These are phyloP conservation scores for Brachyistius frenatus DNA, from an alignment of 2,113 vertebrate genomes.

Conservation along the genomic window DNA sequence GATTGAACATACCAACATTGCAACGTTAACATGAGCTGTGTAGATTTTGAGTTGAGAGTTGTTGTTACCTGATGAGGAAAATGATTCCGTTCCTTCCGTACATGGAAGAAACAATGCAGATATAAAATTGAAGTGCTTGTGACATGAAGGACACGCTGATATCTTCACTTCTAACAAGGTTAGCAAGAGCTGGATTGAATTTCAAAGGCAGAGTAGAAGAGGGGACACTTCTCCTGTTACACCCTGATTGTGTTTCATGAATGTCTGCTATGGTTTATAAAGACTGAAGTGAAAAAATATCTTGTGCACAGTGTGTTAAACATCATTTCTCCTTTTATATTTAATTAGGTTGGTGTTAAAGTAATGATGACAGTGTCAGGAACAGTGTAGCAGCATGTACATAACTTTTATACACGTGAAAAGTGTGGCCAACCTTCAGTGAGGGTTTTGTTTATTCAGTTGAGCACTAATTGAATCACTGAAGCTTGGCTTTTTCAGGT, in stretches of 20 bases:
- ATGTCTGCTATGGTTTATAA: not conserved
- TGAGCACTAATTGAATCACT: slow-evolving; percentile 55
- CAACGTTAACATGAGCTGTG: not conserved
- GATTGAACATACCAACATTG: not conserved
- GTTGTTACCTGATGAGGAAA: not conserved
- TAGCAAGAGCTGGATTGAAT: slow-evolving; percentile 12
- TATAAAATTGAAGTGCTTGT: not conserved
- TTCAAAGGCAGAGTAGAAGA: slow-evolving; percentile 20
- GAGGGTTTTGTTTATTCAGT: slow-evolving; percentile 58
- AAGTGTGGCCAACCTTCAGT: slow-evolving; percentile 33
- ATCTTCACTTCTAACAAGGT: slow-evolving; percentile 11
- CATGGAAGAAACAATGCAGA: too few relatives aligned
- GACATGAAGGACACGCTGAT: slow-evolving; percentile 31
- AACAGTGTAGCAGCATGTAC: not conserved
- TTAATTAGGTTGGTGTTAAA: slow-evolving; percentile 13
- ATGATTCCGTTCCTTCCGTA: too few relatives aligned
- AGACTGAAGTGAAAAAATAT: not conserved
- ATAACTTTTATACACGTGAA: slow-evolving; percentile 27
- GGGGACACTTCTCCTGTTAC: slow-evolving; percentile 3
- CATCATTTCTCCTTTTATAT: not conserved
- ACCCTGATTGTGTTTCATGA: not conserved
- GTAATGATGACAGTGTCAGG: slow-evolving; percentile 25
- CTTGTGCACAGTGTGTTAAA: not conserved
- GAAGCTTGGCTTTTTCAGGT: slow-evolving; percentile 39
- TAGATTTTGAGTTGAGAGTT: not conserved